Evolutionary conservation across 2,888 invertebrate species (phyloP).

Genomic region (Anthrax anthrax): DNA sequence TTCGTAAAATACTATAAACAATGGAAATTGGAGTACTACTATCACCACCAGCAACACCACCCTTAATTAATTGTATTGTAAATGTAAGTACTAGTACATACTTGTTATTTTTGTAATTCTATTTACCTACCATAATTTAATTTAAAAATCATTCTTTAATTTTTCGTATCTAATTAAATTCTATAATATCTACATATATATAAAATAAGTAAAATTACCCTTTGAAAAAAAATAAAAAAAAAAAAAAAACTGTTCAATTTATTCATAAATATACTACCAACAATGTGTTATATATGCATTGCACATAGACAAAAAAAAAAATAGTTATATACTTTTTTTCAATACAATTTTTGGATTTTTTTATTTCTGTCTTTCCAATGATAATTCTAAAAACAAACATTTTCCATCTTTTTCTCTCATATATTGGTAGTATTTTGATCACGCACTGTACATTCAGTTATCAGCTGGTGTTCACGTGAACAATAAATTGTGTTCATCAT

Average conservation of each 20-base stretch:
- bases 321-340: neutral
- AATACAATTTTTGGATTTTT: neutral
- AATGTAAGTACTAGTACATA: slow-evolving; percentile 33
- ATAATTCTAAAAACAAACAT: slow-evolving; percentile 32
- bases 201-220: no score
- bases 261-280: neutral
- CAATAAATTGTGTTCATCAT: slow-evolving; percentile 31
- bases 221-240: no score
- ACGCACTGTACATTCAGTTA: slow-evolving; percentile 38
- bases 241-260: neutral
- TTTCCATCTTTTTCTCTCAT: slow-evolving; percentile 22
- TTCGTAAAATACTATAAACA: slow-evolving; percentile 9
- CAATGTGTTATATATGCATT: no score
- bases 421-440: slow-evolving; percentile 23
- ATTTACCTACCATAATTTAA: no score
- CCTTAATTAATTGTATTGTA: slow-evolving; percentile 39
- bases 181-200: no score
- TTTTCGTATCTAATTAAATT: no score
- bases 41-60: slow-evolving; percentile 60
- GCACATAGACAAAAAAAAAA: no score
- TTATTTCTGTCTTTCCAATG: slow-evolving; percentile 19
- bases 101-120: no score
- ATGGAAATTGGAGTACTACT: slow-evolving; percentile 36
- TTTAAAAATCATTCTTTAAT: no score
- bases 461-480: slow-evolving; percentile 77